Evolutionary conservation across 2,888 invertebrate genomes (phyloP), one percentile per base, ranked within the genome.

Genomic region (Mycalesis mineus): DNA sequence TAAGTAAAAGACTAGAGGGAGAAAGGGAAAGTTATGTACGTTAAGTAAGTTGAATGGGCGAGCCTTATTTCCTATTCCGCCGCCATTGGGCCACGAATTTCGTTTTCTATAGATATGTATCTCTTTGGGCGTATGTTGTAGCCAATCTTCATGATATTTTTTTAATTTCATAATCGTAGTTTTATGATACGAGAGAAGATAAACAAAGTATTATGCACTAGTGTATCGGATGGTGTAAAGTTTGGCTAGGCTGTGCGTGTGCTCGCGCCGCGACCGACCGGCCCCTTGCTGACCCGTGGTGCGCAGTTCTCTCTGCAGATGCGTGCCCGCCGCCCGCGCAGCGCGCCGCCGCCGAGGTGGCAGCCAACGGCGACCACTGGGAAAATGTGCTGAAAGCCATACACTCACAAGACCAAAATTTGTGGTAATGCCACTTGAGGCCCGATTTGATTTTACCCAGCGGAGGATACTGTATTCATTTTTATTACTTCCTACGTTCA

Each of bases 341-440:
- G 63, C 91, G 88, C 69, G 91, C 91, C 73, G 91, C 92, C 77
- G 84, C 83, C 79, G 91, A 92, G 78, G 92, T 92, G 75, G 92
- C 92, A 78, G 82, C 87, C 84, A 91, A 91, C 84, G 92, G 92
- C 75, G 92, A 92, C 89, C 91, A 90, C 80, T 92, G 91, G 90
- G 92, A 92, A 91, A 91, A 91, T 86, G 91, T 91, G 83, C 91
- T 92, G 90, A 90, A 89, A 86, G 82, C 88, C 67, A 86, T 88
- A 70, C 85, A 86, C 79, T 79, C 87, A 81, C 89, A 88, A 86
- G 88, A 90, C 71, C 84, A 84, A 81, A 85, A 82, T 79, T 78
- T 89, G 89, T 90, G 90, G 90, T 90, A 90, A 90, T 87, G 80
- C 85, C 84, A 85, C 87, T 80, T 73, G 78, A 77, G 66, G 40